A percentile compares a stretch with the other conserved stretches of the same genome.
These are phyloP conservation scores for Choloepus hoffmanni DNA, from an alignment of 2,113 vertebrate genomes.

Conservation along the genomic window DNA sequence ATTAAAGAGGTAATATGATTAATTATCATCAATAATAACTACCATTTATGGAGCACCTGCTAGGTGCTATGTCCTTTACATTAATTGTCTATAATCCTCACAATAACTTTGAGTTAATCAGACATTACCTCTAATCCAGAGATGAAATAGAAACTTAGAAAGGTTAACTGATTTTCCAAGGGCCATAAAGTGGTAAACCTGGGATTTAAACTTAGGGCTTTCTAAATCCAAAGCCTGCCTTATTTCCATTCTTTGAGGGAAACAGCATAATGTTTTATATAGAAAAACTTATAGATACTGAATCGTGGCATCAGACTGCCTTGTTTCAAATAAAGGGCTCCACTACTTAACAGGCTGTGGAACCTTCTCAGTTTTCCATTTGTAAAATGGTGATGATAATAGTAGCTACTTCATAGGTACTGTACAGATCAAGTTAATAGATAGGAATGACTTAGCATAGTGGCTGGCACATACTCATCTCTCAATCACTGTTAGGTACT, in stretches of 20 bases:
- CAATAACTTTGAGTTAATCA: background rate
- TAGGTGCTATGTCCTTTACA: background rate
- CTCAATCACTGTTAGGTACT: rapidly evolving
- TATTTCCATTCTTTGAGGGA: background rate
- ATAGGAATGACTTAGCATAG: background rate
- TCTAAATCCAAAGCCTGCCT: background rate
- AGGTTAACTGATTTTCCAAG: background rate
- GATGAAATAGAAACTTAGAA: background rate
- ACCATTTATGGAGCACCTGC: background rate
- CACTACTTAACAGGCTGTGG: background rate
- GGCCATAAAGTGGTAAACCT: background rate
- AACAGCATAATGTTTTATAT: background rate
- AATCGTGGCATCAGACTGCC: background rate
- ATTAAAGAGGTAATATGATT: background rate
- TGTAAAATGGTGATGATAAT: background rate
- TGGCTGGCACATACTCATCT: background rate
- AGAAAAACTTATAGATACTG: background rate
- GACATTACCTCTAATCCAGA: background rate
- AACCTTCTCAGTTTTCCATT: background rate
- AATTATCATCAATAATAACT: background rate
- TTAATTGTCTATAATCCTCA: background rate
- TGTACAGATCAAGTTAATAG: background rate
- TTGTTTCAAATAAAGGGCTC: background rate
- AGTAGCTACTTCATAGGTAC: background rate
- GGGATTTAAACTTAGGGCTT: background rate